phyloP scores from a whole-genome alignment of 2,113 vertebrate genomes.

The Coracopsis vasa region DNA sequence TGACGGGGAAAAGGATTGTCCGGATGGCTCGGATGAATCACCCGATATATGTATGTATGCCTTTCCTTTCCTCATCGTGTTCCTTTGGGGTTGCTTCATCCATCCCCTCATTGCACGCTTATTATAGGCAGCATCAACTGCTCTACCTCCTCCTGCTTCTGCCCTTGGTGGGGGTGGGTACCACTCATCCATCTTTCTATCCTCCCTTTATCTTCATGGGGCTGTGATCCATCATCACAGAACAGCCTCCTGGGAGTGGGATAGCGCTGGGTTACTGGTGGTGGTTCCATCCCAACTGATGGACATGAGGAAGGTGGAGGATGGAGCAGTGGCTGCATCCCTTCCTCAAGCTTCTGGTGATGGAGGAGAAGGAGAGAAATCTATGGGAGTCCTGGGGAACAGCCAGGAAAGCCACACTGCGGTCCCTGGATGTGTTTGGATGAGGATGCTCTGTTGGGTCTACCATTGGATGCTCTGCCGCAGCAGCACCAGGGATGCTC shows the following conservation, averaged over 20 bases:
- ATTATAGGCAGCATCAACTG: neutral
- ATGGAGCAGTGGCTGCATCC: neutral
- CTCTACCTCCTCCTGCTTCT: neutral
- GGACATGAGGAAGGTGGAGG: neutral
- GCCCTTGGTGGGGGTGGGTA: neutral
- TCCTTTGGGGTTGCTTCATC: neutral
- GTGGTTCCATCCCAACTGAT: neutral
- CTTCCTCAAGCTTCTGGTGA: neutral
- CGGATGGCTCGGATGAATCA: slow-evolving; percentile 94
- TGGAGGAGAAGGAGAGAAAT: neutral
- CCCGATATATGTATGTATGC: slow-evolving; percentile 92
- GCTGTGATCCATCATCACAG: neutral
- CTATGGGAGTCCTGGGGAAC: neutral
- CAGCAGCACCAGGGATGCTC: neutral
- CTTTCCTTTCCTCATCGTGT: neutral
- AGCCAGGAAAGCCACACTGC: rapidly evolving
- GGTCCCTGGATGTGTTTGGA: neutral
- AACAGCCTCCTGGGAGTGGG: neutral
- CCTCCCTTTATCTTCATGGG: neutral
- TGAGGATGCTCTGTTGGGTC: neutral
- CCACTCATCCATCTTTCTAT: neutral
- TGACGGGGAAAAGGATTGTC: slow-evolving; percentile 96
- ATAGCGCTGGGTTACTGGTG: neutral
- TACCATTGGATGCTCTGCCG: rapidly evolving
- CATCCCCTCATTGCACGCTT: neutral